Conservation (phyloP, 2,888 invertebrate species). For the Terebella lapidaria region DNA sequence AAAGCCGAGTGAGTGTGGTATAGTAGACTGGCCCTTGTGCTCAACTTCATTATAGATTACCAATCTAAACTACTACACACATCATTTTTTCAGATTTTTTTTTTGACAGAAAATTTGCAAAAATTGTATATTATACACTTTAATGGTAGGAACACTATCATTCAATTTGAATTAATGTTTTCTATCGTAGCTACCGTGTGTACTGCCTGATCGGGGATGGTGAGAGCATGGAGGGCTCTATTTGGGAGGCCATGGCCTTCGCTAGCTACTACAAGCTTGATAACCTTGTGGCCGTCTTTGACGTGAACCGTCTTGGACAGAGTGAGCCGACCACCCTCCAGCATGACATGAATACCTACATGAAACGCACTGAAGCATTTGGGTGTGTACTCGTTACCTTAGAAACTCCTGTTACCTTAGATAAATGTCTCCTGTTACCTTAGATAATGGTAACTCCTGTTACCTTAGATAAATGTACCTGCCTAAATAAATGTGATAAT, state of each 20-base stretch:
- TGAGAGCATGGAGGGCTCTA: conserved; percentile 95
- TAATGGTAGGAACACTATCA: too few species aligned
- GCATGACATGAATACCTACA: conserved; percentile 84
- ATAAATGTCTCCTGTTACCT: background rate
- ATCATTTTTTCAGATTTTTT: background rate
- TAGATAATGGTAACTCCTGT: too few species aligned
- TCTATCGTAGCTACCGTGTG: conserved; percentile 65
- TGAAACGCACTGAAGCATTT: conserved; percentile 68
- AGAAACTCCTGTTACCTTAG: too few species aligned
- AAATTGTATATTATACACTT: too few species aligned
- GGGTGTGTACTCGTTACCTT: conserved; percentile 59
- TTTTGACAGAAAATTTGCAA: background rate
- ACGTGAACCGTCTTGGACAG: conserved; percentile 95
- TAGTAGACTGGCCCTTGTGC: too few species aligned
- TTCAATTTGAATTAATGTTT: too few species aligned
- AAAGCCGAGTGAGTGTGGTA: conserved; percentile 77
- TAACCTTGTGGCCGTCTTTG: conserved; percentile 94
- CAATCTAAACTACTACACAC: too few species aligned
- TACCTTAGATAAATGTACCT: too few species aligned
- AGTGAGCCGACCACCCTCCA: conserved; percentile 91
- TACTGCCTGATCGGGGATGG: conserved; percentile 97
- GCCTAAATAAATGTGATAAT: too few species aligned
- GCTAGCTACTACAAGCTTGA: conserved; percentile 90
- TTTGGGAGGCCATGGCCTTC: conserved; percentile 96
- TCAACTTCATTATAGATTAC: too few species aligned